phyloP scores from a whole-genome alignment of 2,888 invertebrate genomes.

The Chloroclysta siterata region DNA sequence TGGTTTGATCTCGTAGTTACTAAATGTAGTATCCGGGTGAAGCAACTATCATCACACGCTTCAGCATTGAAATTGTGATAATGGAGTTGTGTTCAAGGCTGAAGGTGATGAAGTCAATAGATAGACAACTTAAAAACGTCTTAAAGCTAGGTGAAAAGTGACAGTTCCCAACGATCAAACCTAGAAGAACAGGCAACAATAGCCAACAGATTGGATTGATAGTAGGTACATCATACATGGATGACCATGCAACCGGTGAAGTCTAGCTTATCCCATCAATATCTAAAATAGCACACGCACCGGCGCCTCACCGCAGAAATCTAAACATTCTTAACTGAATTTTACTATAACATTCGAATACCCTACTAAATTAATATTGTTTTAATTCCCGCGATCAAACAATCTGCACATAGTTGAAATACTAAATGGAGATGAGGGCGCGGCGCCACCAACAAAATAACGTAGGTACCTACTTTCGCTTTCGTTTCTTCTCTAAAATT shows the following conservation, averaged over 20 bases:
- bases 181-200: no score
- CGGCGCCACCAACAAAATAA: constrained; percentile 28
- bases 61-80: neutral
- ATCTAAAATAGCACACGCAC: constrained; percentile 56
- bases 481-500: constrained; percentile 54
- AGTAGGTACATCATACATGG: no score
- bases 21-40: constrained; percentile 20
- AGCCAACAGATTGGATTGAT: neutral
- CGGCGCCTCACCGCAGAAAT: constrained; percentile 53
- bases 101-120: no score
- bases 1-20: constrained; percentile 30
- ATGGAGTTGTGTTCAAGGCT: neutral
- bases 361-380: constrained; percentile 44
- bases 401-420: constrained; percentile 51
- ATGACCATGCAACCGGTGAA: constrained; percentile 17
- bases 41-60: neutral
- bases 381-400: constrained; percentile 13
- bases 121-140: neutral
- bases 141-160: no score
- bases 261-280: constrained; percentile 26
- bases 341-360: constrained; percentile 58
- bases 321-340: constrained; percentile 63
- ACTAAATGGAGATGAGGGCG: constrained; percentile 45
- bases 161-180: no score
- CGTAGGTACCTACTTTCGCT: constrained; percentile 36